Percentiles rank a stretch among this genome's conserved stretches.
phyloP scores from a whole-genome alignment of 2,797 vertebrate species.

The Malacoctenus gilli region DNA sequence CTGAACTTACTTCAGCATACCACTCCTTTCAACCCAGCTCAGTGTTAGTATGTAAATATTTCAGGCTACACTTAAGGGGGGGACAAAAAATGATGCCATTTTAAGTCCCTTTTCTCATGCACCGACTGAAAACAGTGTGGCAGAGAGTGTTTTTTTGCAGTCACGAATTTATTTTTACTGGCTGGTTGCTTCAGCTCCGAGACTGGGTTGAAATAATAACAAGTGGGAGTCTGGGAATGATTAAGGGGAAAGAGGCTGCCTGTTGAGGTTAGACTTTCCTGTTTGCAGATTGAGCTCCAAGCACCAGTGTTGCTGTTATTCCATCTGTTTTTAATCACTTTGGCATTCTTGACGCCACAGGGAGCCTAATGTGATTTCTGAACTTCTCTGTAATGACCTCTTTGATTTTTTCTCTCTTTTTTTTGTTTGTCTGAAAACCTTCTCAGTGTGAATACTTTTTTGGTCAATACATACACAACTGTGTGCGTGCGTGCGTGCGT shows the following conservation, averaged over 20 bases:
- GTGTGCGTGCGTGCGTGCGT: no score
- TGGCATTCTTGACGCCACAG: conserved; percentile 85
- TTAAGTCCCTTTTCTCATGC: conserved; percentile 36
- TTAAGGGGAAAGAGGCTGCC: conserved; percentile 85
- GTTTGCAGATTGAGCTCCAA: conserved; percentile 89
- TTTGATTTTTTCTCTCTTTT: conserved; percentile 72
- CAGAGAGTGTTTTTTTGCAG: conserved; percentile 53
- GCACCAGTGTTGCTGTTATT: conserved; percentile 84
- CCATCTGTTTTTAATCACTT: conserved; percentile 92
- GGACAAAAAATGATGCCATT: conserved; percentile 20
- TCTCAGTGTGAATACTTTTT: conserved; percentile 53
- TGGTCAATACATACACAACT: conserved; percentile 23
- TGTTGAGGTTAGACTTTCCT: conserved; percentile 89
- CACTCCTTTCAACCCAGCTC: conserved; percentile 9
- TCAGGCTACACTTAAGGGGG: neutral
- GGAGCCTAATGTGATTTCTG: conserved; percentile 83
- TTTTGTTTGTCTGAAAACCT: conserved; percentile 60
- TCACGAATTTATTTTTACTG: conserved; percentile 77
- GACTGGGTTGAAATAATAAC: conserved; percentile 84
- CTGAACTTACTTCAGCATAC: conserved; percentile 21
- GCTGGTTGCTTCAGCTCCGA: conserved; percentile 71
- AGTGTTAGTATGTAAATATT: conserved; percentile 19
- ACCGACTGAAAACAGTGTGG: conserved; percentile 48
- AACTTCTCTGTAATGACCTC: conserved; percentile 75
- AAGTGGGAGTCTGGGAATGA: conserved; percentile 89